These are phyloP conservation scores for Phrynocephalus forsythii DNA, from an alignment of 2,797 vertebrate genomes.

Conservation along the genomic window DNA sequence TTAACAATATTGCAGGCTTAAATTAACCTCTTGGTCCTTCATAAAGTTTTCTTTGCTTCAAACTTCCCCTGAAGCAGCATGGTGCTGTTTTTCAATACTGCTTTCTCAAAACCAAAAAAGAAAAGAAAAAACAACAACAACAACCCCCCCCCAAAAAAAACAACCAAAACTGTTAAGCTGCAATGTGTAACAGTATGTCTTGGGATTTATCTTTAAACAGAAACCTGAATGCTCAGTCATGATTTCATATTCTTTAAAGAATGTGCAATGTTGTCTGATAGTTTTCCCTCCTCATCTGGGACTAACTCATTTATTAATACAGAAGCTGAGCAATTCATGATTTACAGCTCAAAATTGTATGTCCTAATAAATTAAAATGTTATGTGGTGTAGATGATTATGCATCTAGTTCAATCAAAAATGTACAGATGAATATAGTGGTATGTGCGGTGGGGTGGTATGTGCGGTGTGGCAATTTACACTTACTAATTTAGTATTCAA, in stretches of 20 bases:
- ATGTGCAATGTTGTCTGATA: slow-evolving; percentile 37
- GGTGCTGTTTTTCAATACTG: slow-evolving; percentile 57
- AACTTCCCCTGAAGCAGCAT: slow-evolving; percentile 36
- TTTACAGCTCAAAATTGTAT: slow-evolving; percentile 54
- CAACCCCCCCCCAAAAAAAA: too few species aligned
- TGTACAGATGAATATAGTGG: too few species aligned
- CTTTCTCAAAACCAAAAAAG: slow-evolving; percentile 59
- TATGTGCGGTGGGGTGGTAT: too few species aligned
- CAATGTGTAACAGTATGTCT: slow-evolving; percentile 41
- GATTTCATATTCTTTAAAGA: slow-evolving; percentile 45
- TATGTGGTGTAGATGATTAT: slow-evolving; percentile 45
- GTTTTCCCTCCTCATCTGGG: slow-evolving; percentile 56
- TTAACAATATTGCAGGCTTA: too few species aligned
- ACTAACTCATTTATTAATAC: slow-evolving; percentile 76
- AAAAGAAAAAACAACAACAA: too few species aligned
- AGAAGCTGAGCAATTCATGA: slow-evolving; percentile 66
- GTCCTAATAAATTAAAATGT: slow-evolving; percentile 42
- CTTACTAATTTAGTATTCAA: slow-evolving; percentile 72
- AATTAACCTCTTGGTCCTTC: too few species aligned
- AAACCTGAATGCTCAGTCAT: slow-evolving; percentile 28
- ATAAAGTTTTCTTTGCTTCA: background rate
- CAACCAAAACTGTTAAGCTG: slow-evolving; percentile 34
- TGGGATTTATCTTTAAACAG: slow-evolving; percentile 57
- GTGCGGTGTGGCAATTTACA: slow-evolving; percentile 59
- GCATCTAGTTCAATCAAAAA: slow-evolving; percentile 28